Evolutionary conservation across 2,797 vertebrate species (phyloP).

Genomic region (Delichon dasypus): DNA sequence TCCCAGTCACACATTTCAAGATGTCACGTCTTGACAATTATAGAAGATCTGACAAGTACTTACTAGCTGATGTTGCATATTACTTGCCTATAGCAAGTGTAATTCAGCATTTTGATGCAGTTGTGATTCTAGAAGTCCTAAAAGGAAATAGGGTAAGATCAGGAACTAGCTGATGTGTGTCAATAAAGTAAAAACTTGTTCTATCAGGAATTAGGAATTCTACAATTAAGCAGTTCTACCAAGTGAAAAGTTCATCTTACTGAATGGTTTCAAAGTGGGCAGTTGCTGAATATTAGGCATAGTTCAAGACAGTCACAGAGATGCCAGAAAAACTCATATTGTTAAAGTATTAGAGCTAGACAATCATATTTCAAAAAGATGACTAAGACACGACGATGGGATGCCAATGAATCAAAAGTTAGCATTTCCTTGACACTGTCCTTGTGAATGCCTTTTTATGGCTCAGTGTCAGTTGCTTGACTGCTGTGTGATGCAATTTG

Average conservation of each 20-base stretch:
- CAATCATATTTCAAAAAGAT: neutral
- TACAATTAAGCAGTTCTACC: neutral
- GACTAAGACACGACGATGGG: neutral
- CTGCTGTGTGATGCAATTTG: neutral
- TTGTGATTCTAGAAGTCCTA: neutral
- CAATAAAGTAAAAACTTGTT: neutral
- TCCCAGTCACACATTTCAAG: no score
- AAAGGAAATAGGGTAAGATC: neutral
- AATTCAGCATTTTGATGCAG: neutral
- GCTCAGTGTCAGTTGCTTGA: neutral
- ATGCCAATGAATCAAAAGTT: neutral
- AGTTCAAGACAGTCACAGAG: neutral
- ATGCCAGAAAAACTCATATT: neutral
- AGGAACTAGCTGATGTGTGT: neutral
- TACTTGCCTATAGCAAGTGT: neutral
- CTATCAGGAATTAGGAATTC: neutral
- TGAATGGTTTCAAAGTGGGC: neutral
- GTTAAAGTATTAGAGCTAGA: neutral
- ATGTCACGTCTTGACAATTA: neutral
- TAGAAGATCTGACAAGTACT: neutral
- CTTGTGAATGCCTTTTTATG: neutral
- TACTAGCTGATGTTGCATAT: neutral
- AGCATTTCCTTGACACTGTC: neutral
- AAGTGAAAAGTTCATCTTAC: neutral
- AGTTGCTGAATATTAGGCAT: neutral